Percentiles rank a stretch among this genome's conserved stretches.
phyloP scores from a whole-genome alignment of 2,797 vertebrate genomes.

The Catharus ustulatus region DNA sequence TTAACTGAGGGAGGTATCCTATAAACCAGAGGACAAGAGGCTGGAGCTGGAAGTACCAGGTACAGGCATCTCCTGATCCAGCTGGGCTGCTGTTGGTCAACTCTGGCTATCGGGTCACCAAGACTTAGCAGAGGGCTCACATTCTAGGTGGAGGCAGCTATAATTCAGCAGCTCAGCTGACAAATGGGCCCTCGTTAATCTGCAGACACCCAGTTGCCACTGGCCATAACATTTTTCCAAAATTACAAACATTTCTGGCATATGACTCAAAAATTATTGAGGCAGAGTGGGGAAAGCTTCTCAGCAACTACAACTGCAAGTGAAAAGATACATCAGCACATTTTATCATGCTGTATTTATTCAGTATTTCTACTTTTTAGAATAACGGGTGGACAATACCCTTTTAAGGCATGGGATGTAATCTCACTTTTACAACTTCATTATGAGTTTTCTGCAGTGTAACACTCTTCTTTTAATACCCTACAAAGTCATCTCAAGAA shows the following conservation, averaged over 20 bases:
- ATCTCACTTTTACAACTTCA: slow-evolving; percentile 36
- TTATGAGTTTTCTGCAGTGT: neutral
- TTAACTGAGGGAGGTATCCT: neutral
- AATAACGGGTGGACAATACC: neutral
- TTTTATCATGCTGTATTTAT: neutral
- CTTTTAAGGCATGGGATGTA: neutral
- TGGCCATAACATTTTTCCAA: neutral
- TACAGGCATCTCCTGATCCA: neutral
- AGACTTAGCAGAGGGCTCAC: neutral
- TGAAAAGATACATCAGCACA: neutral
- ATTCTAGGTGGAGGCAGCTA: neutral
- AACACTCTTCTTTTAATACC: slow-evolving; percentile 12
- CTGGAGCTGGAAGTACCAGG: rapidly evolving
- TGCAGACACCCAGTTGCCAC: neutral
- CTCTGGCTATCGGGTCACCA: neutral
- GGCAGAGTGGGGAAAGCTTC: neutral
- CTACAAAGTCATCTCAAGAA: slow-evolving; percentile 44
- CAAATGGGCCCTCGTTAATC: neutral
- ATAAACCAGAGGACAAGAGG: neutral
- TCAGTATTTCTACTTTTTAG: slow-evolving; percentile 3
- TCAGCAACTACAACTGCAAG: neutral
- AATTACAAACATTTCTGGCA: neutral
- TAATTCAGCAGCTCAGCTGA: neutral
- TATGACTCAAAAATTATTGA: slow-evolving; percentile 8
- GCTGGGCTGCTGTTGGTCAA: neutral